phyloP scores from a whole-genome alignment of 2,888 invertebrate species.

The Ormyrus thymus region DNA sequence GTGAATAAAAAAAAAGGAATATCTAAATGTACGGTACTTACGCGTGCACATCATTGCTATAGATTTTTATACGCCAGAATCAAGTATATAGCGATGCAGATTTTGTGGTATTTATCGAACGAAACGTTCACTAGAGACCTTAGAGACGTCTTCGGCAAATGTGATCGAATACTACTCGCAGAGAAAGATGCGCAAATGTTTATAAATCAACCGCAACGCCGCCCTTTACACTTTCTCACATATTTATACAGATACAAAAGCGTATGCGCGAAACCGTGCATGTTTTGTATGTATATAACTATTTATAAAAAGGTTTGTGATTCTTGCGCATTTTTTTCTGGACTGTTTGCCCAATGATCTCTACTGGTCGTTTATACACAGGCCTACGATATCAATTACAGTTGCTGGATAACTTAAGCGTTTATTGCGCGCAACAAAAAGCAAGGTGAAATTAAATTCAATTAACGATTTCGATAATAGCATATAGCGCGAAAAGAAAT shows the following conservation, averaged over 20 bases:
- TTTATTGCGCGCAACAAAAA: constrained; percentile 27
- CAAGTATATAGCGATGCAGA: constrained; percentile 37
- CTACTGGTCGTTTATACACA: constrained; percentile 34
- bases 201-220: background rate
- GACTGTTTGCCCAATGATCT: constrained; percentile 21
- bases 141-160: constrained; percentile 32
- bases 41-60: constrained; percentile 44
- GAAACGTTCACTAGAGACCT: constrained; percentile 27
- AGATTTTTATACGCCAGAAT: constrained; percentile 49
- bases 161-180: background rate
- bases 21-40: constrained; percentile 42
- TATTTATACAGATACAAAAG: background rate
- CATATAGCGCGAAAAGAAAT: background rate
- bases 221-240: background rate
- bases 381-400: constrained; percentile 47
- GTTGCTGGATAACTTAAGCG: constrained; percentile 37
- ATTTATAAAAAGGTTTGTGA: background rate
- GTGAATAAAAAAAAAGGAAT: constrained; percentile 7
- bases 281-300: background rate
- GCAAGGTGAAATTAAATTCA: constrained; percentile 35
- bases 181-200: constrained; percentile 15
- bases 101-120: constrained; percentile 45
- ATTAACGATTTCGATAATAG: background rate
- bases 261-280: background rate
- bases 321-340: constrained; percentile 14